Evolutionary conservation across 2,113 vertebrate species (phyloP), one percentile per base, ranked within the genome.

Genomic region (Coregonus clupeaformis): DNA sequence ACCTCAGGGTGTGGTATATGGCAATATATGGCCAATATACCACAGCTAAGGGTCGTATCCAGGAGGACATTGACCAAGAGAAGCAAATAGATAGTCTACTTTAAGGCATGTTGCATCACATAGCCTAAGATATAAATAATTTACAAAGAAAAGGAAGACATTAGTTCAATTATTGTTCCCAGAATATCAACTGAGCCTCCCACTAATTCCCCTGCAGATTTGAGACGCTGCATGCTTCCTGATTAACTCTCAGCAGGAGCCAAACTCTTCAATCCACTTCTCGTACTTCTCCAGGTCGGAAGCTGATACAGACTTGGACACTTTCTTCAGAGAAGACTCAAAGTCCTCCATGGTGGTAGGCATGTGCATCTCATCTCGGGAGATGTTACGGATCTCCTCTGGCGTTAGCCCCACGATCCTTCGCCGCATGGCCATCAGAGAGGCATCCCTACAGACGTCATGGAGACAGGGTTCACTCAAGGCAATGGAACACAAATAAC

Each of bases 301-400:
- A 29, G 95, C 96, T 57, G 95, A 99, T 62, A 99, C 97, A 0
- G 98, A 99, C 74, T 98, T 99, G 68, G 98, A 99, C 73, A 99
- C 97, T 84, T 99, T 99, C 86, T 90, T 98, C 83, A 99, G 92
- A 66, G 97, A 94, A 1, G 95, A 93, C 92, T 96, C 95, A 82
- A 99, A 99, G 88, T 99, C 97, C 78, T 98, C 96, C 98, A 99
- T 99, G 70, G 98, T 99, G 59, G 98, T 99, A 36, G 98, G 98
- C 97, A 99, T 98, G 87, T 99, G 97, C 97, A 99, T 98, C 90
- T 99, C 97, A 29, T 98, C 97, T 84, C 92, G 90, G 52, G 98
- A 96, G 69, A 99, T 95, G 90, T 97, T 99, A 47, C 97, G 91
- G 81, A 99, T 99, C 92, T 99, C 96, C 82, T 99, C 98, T 2